These are phyloP conservation scores for Ammodytes marinus DNA, from an alignment of 2,113 vertebrate genomes.

Conservation along the genomic window DNA sequence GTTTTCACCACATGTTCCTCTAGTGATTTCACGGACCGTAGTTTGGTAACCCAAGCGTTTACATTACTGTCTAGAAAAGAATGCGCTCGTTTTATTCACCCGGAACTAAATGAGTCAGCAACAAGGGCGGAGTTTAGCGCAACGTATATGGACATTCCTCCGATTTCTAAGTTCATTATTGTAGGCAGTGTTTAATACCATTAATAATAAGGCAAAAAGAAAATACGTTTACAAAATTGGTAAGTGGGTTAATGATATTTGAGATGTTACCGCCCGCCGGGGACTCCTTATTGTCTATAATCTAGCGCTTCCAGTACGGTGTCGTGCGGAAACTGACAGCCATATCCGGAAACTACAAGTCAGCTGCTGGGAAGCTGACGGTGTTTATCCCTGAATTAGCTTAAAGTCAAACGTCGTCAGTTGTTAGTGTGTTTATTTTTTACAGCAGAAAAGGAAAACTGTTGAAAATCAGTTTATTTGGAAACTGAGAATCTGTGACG, in stretches of 20 bases:
- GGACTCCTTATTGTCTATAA: rapidly evolving
- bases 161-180: no score
- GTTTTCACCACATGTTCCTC: no score
- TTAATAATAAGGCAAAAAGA: no score
- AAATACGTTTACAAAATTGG: no score
- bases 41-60: not conserved
- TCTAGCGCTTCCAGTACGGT: not conserved
- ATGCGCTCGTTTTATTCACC: not conserved
- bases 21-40: not conserved
- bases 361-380: slow-evolving; percentile 64
- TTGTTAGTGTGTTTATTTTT: not conserved
- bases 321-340: not conserved
- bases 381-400: slow-evolving; percentile 60
- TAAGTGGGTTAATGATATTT: not conserved
- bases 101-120: not conserved
- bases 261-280: not conserved
- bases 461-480: not conserved
- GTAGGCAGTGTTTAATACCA: no score
- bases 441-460: not conserved
- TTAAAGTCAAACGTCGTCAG: slow-evolving; percentile 24
- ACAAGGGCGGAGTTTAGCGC: not conserved
- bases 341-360: slow-evolving; percentile 62
- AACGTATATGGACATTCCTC: not conserved
- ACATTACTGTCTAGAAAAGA: not conserved
- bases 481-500: not conserved